A percentile compares a stretch with the other conserved stretches of the same genome.
phyloP scores from a whole-genome alignment of 2,888 invertebrate species.

The Nomada fucata region DNA sequence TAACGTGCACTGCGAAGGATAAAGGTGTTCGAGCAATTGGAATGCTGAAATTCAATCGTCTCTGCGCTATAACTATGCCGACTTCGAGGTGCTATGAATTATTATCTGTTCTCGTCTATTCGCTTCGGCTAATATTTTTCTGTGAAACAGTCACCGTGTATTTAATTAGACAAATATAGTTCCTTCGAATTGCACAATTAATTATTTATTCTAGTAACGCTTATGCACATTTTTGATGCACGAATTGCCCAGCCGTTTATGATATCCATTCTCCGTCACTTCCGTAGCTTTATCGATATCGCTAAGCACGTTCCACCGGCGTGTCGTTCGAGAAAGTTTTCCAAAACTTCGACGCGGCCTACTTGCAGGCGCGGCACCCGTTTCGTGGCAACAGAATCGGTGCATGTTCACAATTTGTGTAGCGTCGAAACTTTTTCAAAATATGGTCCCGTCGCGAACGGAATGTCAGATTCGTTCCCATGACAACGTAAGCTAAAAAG shows the following conservation, averaged over 20 bases:
- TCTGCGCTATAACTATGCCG: no score
- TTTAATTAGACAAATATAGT: no score
- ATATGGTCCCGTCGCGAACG: constrained; percentile 11
- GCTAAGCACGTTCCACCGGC: constrained; percentile 19
- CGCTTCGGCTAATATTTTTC: no score
- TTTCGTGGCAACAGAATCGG: constrained; percentile 33
- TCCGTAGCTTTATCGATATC: constrained; percentile 23
- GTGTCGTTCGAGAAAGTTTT: constrained; percentile 29
- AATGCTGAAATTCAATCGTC: no score
- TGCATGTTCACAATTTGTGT: constrained; percentile 37
- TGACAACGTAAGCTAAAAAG: constrained; percentile 75
- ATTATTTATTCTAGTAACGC: no score
- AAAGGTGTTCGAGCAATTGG: no score
- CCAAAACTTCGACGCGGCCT: constrained; percentile 34
- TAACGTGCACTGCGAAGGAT: no score
- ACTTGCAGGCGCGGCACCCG: constrained; percentile 18
- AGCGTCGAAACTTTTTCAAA: constrained; percentile 40
- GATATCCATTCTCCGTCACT: constrained; percentile 1
- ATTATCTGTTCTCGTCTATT: no score
- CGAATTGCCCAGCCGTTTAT: neutral
- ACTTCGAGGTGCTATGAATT: no score
- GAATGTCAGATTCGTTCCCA: constrained; percentile 68
- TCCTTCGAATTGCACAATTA: no score
- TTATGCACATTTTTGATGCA: no score
- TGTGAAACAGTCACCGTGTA: no score